A percentile compares a stretch with the other conserved stretches of the same genome.
phyloP scores from a whole-genome alignment of 2,888 invertebrate species.

The Oeneis ivallda region DNA sequence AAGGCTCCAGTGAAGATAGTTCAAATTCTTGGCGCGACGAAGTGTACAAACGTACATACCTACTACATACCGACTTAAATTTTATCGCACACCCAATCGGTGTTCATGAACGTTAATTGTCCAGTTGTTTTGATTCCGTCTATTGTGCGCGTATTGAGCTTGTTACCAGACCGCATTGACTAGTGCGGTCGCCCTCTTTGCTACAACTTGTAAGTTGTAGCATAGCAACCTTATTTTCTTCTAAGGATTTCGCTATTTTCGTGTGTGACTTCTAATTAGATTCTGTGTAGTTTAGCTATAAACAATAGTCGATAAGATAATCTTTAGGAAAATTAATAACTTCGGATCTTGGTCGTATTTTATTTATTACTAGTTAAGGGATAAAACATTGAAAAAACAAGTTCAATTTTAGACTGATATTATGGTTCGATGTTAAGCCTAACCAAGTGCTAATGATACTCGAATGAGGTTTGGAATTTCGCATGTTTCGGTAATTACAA shows the following conservation, averaged over 20 bases:
- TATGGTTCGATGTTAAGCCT: neutral
- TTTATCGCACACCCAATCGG: conserved; percentile 44
- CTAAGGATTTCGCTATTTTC: neutral
- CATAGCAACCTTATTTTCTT: too few relatives aligned
- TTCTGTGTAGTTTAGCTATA: neutral
- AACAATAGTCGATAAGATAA: too few relatives aligned
- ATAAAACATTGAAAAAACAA: neutral
- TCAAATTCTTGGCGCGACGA: neutral
- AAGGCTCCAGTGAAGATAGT: too few relatives aligned
- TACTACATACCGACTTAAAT: conserved; percentile 19
- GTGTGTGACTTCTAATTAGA: neutral
- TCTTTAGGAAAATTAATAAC: too few relatives aligned
- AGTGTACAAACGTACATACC: neutral
- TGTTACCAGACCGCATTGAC: conserved; percentile 41
- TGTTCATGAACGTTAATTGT: conserved; percentile 49
- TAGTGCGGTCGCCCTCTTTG: conserved; percentile 27
- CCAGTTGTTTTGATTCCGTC: conserved; percentile 62
- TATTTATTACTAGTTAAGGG: too few relatives aligned
- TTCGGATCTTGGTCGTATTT: too few relatives aligned
- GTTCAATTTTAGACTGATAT: neutral
- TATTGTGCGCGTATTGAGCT: conserved; percentile 59
- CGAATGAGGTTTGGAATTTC: conserved; percentile 42
- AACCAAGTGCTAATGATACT: conserved; percentile 5
- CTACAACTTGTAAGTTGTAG: neutral
- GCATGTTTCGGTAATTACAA: conserved; percentile 38